These are phyloP conservation scores for Eristalis intricaria DNA, from an alignment of 2,888 invertebrate genomes.

Conservation along the genomic window DNA sequence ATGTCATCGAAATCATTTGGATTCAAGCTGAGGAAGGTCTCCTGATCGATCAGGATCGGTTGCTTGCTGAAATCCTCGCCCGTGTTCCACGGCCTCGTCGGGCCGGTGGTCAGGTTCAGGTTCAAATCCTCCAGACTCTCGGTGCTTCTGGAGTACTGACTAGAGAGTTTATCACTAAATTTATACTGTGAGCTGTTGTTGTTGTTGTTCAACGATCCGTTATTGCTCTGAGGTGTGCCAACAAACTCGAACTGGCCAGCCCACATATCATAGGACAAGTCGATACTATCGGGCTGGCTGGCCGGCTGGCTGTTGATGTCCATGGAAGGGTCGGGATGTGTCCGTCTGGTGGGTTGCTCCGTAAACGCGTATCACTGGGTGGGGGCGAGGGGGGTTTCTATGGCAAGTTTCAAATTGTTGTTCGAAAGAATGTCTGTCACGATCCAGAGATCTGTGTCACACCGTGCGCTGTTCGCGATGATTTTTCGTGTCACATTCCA, in stretches of 20 bases:
- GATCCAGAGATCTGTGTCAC: conserved; percentile 45
- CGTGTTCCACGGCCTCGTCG: conserved; percentile 73
- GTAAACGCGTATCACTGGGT: not conserved
- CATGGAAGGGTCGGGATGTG: conserved; percentile 48
- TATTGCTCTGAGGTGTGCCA: conserved; percentile 82
- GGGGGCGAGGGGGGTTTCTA: not conserved
- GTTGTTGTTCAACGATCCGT: conserved; percentile 44
- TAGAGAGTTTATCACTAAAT: conserved; percentile 77
- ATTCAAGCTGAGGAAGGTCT: conserved; percentile 81
- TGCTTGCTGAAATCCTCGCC: conserved; percentile 75
- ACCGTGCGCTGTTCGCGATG: conserved; percentile 30
- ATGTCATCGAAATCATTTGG: conserved; percentile 81
- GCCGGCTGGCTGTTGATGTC: conserved; percentile 81
- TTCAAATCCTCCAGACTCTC: conserved; percentile 81
- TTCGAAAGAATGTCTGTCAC: not conserved
- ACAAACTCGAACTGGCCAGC: conserved; percentile 94
- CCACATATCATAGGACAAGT: conserved; percentile 93
- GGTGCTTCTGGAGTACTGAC: conserved; percentile 75
- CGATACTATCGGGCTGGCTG: conserved; percentile 84
- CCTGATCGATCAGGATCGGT: conserved; percentile 81
- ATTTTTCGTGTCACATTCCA: conserved; percentile 67
- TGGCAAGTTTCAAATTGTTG: not conserved
- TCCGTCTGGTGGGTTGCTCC: conserved; percentile 10
- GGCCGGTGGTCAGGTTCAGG: conserved; percentile 75
- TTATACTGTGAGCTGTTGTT: conserved; percentile 73